phyloP scores from a whole-genome alignment of 2,888 invertebrate species.

The Camponotus fellah region DNA sequence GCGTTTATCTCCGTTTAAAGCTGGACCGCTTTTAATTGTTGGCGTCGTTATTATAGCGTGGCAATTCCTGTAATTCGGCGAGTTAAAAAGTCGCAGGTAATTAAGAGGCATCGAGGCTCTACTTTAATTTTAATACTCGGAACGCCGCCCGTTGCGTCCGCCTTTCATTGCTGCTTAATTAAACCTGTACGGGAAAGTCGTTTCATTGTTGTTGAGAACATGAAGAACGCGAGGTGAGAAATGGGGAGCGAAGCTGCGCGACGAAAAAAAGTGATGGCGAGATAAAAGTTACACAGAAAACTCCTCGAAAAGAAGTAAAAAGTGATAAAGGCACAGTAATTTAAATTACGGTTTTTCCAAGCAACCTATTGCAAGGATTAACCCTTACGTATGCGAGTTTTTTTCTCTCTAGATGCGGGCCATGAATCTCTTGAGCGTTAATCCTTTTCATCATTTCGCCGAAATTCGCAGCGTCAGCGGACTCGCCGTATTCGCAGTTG shows the following conservation, averaged over 20 bases:
- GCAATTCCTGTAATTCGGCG: slow-evolving; percentile 13
- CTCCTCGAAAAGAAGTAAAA: not conserved
- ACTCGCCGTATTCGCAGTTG: slow-evolving; percentile 6
- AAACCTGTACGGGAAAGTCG: slow-evolving; percentile 56
- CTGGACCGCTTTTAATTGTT: slow-evolving; percentile 16
- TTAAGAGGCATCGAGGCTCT: slow-evolving; percentile 51
- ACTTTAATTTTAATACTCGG: slow-evolving; percentile 56
- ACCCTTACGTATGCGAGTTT: slow-evolving; percentile 11
- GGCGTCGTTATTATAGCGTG: not conserved
- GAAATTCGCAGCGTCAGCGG: slow-evolving; percentile 30
- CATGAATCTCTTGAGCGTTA: slow-evolving; percentile 2
- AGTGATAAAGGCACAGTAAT: not conserved
- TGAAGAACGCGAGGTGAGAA: not conserved
- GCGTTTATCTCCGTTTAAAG: slow-evolving; percentile 25
- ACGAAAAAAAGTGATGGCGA: not conserved
- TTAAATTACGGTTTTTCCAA: not conserved
- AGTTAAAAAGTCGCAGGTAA: slow-evolving; percentile 34
- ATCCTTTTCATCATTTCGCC: slow-evolving; percentile 19
- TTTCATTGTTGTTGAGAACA: slow-evolving; percentile 54
- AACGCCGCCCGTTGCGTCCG: slow-evolving; percentile 22
- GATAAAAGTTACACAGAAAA: not conserved
- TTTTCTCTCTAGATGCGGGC: not conserved
- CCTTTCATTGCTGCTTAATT: slow-evolving; percentile 58
- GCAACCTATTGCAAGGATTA: slow-evolving; percentile 13
- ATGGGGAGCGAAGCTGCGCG: not conserved